A percentile compares a stretch with the other conserved stretches of the same genome.
phyloP scores from a whole-genome alignment of 2,797 vertebrate species.

The Falco rusticolus region DNA sequence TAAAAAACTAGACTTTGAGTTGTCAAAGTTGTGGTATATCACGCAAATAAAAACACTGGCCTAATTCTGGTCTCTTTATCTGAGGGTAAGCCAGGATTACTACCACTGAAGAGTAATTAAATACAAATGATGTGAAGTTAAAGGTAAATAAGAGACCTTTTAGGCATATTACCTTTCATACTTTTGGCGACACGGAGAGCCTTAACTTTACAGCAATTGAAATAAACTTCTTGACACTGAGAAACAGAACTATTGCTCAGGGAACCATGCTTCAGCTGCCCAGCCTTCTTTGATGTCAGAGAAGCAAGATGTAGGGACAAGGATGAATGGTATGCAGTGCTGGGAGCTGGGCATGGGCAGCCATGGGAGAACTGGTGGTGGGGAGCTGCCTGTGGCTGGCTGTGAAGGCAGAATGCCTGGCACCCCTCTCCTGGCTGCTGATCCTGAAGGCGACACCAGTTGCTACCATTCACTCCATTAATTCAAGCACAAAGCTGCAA shows the following conservation, averaged over 20 bases:
- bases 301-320: rapidly evolving
- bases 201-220: background rate
- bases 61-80: background rate
- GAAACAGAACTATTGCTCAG: background rate
- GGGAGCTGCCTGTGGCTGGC: background rate
- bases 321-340: rapidly evolving
- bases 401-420: background rate
- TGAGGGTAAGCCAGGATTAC: background rate
- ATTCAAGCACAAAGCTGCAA: background rate
- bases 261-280: background rate
- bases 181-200: background rate
- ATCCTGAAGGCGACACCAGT: background rate
- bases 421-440: too few species aligned
- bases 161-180: background rate
- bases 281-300: background rate
- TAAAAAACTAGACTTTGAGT: background rate
- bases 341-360: background rate
- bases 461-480: background rate
- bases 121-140: background rate
- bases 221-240: background rate
- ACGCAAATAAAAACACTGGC: background rate
- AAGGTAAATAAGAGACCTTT: background rate
- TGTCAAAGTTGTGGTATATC: background rate
- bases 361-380: rapidly evolving
- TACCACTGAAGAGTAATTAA: background rate